phyloP scores from a whole-genome alignment of 2,797 vertebrate genomes.

The Syndactyla subalaris region DNA sequence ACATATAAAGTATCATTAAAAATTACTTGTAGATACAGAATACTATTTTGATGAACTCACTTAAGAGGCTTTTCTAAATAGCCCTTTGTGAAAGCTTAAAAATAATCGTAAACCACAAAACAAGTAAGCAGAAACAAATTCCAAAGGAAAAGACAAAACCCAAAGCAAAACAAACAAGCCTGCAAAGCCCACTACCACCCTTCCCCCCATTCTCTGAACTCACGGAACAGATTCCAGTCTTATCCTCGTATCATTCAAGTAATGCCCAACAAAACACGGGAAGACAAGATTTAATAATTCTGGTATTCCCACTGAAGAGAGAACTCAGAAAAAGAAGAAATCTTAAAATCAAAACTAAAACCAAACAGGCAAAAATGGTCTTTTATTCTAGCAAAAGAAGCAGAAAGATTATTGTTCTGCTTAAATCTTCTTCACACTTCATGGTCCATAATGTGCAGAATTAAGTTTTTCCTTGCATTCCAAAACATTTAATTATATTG shows the following conservation, averaged over 20 bases:
- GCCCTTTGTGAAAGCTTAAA: neutral
- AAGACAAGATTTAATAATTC: neutral
- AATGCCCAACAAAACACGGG: neutral
- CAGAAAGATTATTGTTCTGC: neutral
- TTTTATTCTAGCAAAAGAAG: neutral
- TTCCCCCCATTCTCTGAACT: neutral
- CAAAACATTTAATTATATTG: neutral
- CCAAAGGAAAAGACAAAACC: neutral
- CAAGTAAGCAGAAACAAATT: neutral
- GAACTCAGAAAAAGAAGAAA: neutral
- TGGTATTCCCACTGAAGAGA: neutral
- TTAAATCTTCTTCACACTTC: neutral
- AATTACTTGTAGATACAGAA: neutral
- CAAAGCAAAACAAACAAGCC: neutral
- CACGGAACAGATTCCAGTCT: neutral
- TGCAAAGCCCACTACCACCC: accelerated
- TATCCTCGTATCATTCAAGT: neutral
- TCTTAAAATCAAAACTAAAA: neutral
- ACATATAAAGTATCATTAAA: neutral
- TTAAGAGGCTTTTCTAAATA: neutral
- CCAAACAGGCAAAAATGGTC: neutral
- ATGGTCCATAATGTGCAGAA: neutral
- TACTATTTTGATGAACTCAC: neutral
- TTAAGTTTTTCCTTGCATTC: neutral
- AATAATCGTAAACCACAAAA: neutral